Evolutionary conservation across 2,888 invertebrate genomes (phyloP).

Genomic region (Ischnura elegans): DNA sequence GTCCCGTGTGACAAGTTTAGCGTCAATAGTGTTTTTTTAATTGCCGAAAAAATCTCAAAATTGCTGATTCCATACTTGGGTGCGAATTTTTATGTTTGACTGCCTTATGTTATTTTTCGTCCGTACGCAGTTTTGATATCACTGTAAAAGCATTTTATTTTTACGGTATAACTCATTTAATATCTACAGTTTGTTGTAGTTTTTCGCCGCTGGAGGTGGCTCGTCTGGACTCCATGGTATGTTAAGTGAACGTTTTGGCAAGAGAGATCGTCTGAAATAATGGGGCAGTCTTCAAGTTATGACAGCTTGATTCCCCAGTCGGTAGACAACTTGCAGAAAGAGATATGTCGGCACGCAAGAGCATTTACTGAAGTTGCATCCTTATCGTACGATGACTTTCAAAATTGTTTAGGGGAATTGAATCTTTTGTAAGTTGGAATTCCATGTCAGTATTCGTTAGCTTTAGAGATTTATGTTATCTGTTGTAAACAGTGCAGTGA

Average conservation of each 20-base stretch:
- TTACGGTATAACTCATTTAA: background rate
- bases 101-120: background rate
- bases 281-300: constrained; percentile 68
- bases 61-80: background rate
- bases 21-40: background rate
- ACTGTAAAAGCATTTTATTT: background rate
- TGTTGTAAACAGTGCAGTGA: background rate
- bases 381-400: constrained; percentile 82
- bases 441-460: background rate
- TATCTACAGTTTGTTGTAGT: background rate
- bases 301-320: constrained; percentile 72
- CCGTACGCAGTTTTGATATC: background rate
- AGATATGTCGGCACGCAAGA: constrained; percentile 76
- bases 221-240: background rate
- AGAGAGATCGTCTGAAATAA: background rate
- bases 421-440: constrained; percentile 81
- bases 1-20: background rate
- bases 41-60: background rate
- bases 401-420: constrained; percentile 80
- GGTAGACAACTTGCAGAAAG: constrained; percentile 74
- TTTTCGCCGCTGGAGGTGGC: background rate
- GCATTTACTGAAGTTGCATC: constrained; percentile 77
- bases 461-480: background rate
- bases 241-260: background rate
- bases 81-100: background rate